Percentiles rank a stretch among this genome's conserved stretches.
These are phyloP conservation scores for Lydus trimaculatus DNA, from an alignment of 2,888 invertebrate genomes.

Conservation along the genomic window DNA sequence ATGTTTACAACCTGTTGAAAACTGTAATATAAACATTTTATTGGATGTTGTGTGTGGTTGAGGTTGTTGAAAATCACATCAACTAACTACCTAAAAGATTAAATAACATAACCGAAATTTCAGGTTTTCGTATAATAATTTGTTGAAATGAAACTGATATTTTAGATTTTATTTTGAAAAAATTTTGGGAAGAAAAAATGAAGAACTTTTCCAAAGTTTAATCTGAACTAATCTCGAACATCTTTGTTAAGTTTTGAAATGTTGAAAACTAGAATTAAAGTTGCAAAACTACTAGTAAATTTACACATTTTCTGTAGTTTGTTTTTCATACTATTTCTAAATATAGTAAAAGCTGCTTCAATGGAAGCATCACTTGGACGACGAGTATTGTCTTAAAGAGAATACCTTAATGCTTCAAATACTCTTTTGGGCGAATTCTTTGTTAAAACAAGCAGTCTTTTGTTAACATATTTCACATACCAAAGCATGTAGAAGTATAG, in stretches of 20 bases:
- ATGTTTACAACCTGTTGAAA: conserved; percentile 6
- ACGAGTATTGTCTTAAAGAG: not conserved
- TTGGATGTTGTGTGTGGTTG: not conserved
- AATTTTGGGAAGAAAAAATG: too few relatives aligned
- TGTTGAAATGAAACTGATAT: not conserved
- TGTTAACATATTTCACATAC: not conserved
- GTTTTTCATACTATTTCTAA: not conserved
- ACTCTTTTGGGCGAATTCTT: not conserved
- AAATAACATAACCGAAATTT: not conserved
- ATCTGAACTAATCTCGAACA: too few relatives aligned
- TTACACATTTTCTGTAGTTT: not conserved
- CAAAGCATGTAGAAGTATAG: too few relatives aligned
- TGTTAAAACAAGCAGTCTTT: not conserved
- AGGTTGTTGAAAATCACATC: not conserved
- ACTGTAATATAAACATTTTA: conserved; percentile 13
- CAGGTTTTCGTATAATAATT: not conserved
- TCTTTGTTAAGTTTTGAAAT: too few relatives aligned
- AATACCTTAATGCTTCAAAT: not conserved
- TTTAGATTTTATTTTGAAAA: not conserved
- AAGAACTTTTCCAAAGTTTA: too few relatives aligned
- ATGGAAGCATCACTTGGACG: not conserved
- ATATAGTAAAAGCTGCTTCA: not conserved
- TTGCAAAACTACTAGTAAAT: not conserved
- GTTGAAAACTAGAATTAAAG: not conserved
- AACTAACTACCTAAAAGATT: not conserved